Percentiles rank a stretch among this genome's conserved stretches.
Conservation (phyloP, 2,888 invertebrate species). For the Hoplodrina blanda region DNA sequence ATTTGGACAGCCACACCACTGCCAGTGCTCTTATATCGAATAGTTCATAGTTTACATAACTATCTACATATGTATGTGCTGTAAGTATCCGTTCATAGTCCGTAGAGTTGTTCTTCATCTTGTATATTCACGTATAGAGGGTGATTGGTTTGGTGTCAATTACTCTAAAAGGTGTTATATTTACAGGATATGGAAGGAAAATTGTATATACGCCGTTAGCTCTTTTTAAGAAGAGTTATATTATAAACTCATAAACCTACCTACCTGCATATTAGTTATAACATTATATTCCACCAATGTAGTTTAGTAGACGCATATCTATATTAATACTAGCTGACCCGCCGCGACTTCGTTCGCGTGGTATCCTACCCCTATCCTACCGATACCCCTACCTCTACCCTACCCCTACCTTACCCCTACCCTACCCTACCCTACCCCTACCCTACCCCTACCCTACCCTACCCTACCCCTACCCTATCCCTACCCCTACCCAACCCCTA, state of each 20-base stretch:
- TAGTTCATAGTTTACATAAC: slow-evolving; percentile 53
- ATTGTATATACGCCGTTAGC: slow-evolving; percentile 29
- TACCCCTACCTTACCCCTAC: too few relatives aligned
- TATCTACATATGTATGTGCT: slow-evolving; percentile 27
- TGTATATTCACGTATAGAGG: slow-evolving; percentile 30
- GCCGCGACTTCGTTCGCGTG: too few relatives aligned
- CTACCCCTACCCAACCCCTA: too few relatives aligned
- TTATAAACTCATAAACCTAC: slow-evolving; percentile 20
- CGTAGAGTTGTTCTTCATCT: slow-evolving; percentile 41
- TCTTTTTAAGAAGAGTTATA: slow-evolving; percentile 45
- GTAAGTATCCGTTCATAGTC: slow-evolving; percentile 66
- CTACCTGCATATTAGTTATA: slow-evolving; percentile 13
- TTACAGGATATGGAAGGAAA: slow-evolving; percentile 9
- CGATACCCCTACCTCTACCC: too few relatives aligned
- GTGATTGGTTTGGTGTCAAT: slow-evolving; percentile 58
- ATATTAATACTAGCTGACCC: too few relatives aligned
- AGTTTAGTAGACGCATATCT: slow-evolving; percentile 47
- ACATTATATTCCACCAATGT: slow-evolving; percentile 39
- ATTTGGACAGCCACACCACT: slow-evolving; percentile 77
- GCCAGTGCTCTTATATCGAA: slow-evolving; percentile 77
- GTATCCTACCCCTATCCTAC: too few relatives aligned
- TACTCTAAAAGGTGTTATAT: slow-evolving; percentile 46
- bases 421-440: too few relatives aligned
- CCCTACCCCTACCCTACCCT: too few relatives aligned
- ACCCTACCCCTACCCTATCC: too few relatives aligned